Evolutionary conservation across 2,113 vertebrate species (phyloP).

Genomic region (Pygoscelis antarcticus): DNA sequence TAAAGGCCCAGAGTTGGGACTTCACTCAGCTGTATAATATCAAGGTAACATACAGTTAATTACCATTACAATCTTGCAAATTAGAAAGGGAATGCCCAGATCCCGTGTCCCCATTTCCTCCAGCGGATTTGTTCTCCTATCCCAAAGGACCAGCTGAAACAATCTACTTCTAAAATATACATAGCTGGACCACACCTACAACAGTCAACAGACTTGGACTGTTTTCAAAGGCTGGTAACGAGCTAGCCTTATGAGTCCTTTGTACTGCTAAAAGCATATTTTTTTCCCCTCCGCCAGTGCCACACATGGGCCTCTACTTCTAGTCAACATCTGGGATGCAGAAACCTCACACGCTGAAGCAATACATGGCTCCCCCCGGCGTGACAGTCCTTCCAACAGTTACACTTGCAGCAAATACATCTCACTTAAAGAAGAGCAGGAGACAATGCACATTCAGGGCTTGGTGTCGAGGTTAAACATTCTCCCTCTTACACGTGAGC

Average conservation of each 20-base stretch:
- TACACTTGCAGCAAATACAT: background rate
- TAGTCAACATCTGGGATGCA: background rate
- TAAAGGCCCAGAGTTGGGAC: background rate
- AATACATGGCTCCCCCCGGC: fast-evolving
- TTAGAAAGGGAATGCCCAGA: background rate
- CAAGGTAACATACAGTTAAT: background rate
- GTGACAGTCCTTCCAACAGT: background rate
- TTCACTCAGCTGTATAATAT: background rate
- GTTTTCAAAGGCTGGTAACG: background rate
- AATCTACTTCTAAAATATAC: background rate
- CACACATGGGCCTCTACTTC: background rate
- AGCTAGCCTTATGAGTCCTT: background rate
- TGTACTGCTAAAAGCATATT: background rate
- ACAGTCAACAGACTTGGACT: background rate
- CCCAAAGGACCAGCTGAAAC: background rate
- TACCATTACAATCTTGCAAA: background rate
- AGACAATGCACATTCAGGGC: background rate
- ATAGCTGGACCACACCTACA: background rate
- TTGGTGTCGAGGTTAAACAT: background rate
- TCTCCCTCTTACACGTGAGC: background rate
- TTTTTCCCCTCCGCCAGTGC: background rate
- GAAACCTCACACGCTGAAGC: background rate
- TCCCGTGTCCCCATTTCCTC: background rate
- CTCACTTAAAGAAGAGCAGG: background rate
- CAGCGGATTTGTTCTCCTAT: background rate